Conservation (phyloP, 2,888 invertebrate species). For the Chironomus riparius region DNA sequence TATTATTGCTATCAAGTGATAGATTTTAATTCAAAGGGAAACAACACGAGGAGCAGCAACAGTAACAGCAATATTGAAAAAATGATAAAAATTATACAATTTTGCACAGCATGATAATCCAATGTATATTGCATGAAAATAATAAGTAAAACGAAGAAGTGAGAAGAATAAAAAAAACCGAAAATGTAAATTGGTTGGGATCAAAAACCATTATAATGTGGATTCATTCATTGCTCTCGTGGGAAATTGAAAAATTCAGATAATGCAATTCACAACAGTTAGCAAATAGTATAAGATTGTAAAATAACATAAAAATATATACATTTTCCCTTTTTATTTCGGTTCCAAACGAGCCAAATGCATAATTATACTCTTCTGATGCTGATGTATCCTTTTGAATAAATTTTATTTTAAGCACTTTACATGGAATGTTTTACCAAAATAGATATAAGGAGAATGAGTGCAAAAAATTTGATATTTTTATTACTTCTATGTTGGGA, state of each 20-base stretch:
- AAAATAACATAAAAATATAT: background rate
- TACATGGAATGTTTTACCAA: background rate
- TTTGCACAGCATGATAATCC: no score
- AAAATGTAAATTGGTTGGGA: no score
- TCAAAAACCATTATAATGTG: background rate
- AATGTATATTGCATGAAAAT: no score
- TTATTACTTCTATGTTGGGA: no score
- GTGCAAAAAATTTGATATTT: no score
- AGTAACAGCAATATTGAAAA: background rate
- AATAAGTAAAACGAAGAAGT: no score
- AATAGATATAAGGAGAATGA: no score
- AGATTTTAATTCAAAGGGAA: slow-evolving; percentile 9
- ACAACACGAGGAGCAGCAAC: background rate
- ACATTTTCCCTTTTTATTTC: background rate
- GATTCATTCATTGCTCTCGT: background rate
- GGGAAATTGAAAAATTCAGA: slow-evolving; percentile 13
- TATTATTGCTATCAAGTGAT: background rate
- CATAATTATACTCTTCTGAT: slow-evolving; percentile 11
- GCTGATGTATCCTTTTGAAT: slow-evolving; percentile 15
- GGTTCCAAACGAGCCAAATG: slow-evolving; percentile 8
- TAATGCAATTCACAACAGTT: no score
- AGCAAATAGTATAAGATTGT: no score
- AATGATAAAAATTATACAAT: no score
- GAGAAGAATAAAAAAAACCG: no score
- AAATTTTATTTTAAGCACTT: background rate